Evolutionary conservation across 2,888 invertebrate species (phyloP), one percentile per base, ranked within the genome.

Genomic region (Chrysolina americana): DNA sequence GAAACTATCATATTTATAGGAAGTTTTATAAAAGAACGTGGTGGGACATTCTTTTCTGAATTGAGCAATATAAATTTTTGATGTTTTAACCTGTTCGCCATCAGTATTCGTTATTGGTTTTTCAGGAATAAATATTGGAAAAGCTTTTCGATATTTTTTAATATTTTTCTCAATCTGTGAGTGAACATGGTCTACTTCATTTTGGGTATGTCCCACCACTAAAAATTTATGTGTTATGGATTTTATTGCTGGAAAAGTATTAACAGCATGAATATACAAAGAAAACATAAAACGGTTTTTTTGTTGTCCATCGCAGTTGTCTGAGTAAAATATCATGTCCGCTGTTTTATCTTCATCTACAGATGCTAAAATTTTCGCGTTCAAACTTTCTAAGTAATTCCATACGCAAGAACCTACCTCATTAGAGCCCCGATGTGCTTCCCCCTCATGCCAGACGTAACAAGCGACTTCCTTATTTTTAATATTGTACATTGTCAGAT

Each of bases 401-500:
- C 28, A 28, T 28, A 28, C 28, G 28, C 2, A 28, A 28, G 28
- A 28, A 28, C 28, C 28, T 44, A 84, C 81, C 80, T 84, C 81
- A 68, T 81, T 80, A 75, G 77, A 80, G 63, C 83, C 82, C 62
- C 83, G 78, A 73, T 82, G 79, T 36, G 79, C 82, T 76, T n/a
- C 78, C 15, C 76, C 81, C 72, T 84, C 81, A 77, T 83, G 77
- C 81, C 81, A 80, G 62, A 79, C 65, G 76, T 78, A 80, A 73
- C 82, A 82, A 64, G 77, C 75, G 63, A 79, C 79, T 79, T 82
- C 73, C 75, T 82, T 73, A 41, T 73, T 80, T 64, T 74, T 50
- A 63, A 81, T 72, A 53, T 82, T 81, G 74, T 81, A 81, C 53
- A 83, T 44, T 10, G 82, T 83, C 50, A 84, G 81, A 76, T 84